Conservation (phyloP, 2,113 vertebrate genomes). For the Eulacestoma nigropectus region DNA sequence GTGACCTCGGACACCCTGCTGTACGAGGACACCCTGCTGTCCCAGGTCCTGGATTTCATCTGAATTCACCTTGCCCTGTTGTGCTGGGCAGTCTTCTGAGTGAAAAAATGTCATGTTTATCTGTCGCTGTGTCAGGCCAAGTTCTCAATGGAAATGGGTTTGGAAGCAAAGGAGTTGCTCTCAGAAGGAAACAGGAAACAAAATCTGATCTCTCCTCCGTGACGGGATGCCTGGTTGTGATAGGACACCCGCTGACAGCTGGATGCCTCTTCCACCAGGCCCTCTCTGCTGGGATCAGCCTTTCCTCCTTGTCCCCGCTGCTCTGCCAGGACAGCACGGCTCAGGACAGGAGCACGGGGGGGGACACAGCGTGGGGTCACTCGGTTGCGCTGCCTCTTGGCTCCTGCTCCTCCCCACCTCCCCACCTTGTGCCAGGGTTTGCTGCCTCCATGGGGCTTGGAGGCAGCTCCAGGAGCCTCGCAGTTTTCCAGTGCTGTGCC, state of each 20-base stretch:
- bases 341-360: neutral
- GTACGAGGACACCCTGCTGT: neutral
- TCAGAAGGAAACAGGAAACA: neutral
- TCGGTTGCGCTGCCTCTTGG: neutral
- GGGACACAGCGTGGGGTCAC: rapidly evolving
- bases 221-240: neutral
- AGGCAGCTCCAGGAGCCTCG: neutral
- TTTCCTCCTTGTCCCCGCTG: neutral
- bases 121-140: neutral
- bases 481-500: neutral
- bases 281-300: neutral
- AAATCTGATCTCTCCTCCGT: neutral
- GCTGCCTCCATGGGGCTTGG: neutral
- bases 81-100: neutral
- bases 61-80: neutral
- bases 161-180: neutral
- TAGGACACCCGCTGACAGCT: neutral
- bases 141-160: neutral
- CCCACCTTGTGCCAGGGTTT: neutral
- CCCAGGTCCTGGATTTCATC: neutral
- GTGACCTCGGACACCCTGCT: rapidly evolving
- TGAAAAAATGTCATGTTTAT: neutral
- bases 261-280: neutral
- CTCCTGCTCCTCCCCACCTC: neutral
- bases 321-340: rapidly evolving